Conservation (phyloP, 2,888 invertebrate species). For the Tenodera sinensis region DNA sequence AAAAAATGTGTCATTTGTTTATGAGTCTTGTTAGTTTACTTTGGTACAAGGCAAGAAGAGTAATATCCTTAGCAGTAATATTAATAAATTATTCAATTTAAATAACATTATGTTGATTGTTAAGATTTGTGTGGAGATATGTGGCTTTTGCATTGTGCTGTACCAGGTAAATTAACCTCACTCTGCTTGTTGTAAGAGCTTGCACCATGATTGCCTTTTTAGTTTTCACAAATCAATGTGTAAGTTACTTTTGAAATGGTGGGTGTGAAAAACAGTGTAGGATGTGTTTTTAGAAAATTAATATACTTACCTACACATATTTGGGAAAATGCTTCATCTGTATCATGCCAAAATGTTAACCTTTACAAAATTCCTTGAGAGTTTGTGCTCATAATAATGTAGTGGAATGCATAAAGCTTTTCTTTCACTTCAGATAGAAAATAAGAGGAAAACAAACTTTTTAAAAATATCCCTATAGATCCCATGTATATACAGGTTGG, state of each 20-base stretch:
- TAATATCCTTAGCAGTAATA: not conserved
- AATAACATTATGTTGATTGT: not conserved
- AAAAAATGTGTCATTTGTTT: conserved; percentile 13
- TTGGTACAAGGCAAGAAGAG: conserved; percentile 4
- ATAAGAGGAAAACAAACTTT: not conserved
- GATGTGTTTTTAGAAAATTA: not conserved
- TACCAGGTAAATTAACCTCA: conserved; percentile 15
- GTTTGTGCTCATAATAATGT: not conserved
- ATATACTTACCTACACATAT: not conserved
- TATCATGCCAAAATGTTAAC: not conserved
- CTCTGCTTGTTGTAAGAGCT: conserved; percentile 15
- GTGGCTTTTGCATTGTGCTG: not conserved
- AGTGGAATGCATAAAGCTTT: not conserved
- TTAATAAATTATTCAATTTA: not conserved
- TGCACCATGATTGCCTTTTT: conserved; percentile 17
- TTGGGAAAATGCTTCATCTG: not conserved
- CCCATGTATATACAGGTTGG: not conserved
- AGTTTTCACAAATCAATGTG: not conserved
- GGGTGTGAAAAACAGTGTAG: not conserved
- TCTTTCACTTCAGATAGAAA: not conserved
- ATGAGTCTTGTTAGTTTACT: conserved; percentile 16
- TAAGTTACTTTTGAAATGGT: not conserved
- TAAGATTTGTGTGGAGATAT: not conserved
- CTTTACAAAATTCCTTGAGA: not conserved
- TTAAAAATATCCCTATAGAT: not conserved